phyloP scores from a whole-genome alignment of 2,888 invertebrate species.

The Apotomis turbidana region DNA sequence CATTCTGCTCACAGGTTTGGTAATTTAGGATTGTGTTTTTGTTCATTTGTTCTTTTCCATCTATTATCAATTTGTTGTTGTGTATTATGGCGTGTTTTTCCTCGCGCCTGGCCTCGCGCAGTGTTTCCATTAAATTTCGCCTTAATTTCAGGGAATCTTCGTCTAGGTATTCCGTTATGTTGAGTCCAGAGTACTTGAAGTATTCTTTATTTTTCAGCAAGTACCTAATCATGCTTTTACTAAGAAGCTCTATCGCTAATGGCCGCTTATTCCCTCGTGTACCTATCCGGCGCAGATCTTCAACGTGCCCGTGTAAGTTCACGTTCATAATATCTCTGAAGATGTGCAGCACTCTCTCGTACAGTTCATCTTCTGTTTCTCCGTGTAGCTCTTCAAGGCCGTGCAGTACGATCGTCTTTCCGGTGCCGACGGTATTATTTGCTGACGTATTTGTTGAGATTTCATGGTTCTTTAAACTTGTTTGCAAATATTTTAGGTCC shows the following conservation, averaged over 20 bases:
- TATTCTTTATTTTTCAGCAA: not conserved
- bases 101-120: not conserved
- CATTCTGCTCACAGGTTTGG: too few species aligned
- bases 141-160: not conserved
- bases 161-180: not conserved
- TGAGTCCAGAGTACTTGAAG: conserved; percentile 13
- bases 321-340: conserved; percentile 6
- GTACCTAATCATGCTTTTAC: conserved; percentile 11
- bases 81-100: conserved; percentile 8
- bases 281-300: not conserved
- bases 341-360: not conserved
- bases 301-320: conserved; percentile 3
- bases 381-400: not conserved
- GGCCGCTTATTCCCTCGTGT: conserved; percentile 7
- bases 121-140: not conserved
- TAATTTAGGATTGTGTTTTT: not conserved
- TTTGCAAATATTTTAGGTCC: not conserved
- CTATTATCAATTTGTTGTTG: conserved; percentile 1
- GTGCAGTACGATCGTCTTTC: not conserved
- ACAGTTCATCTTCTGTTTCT: not conserved
- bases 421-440: not conserved
- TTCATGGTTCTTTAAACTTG: not conserved
- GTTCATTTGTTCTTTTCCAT: not conserved
- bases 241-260: conserved; percentile 3
- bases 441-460: not conserved